Base-by-base conservation (phyloP, 2,113 vertebrate genomes). In the Acanthochromis polyacanthus region DNA sequence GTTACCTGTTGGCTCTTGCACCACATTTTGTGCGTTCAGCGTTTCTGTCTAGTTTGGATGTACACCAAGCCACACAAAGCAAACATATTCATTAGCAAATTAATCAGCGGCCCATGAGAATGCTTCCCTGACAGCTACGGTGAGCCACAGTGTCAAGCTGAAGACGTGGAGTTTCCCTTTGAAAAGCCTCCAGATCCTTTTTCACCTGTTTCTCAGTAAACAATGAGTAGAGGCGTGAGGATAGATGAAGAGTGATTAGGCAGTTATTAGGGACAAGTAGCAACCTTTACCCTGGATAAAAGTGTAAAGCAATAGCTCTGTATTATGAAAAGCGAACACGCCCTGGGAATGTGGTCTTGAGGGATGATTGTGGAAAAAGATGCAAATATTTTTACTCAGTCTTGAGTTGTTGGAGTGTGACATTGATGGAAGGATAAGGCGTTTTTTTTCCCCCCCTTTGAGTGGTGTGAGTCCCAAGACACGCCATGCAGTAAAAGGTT, bases 401-500 rank as follows among this genome's bases (percentile, higher is more conserved):
- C 75, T 79, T 80, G 77, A 92, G 86, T 90, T 84, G 84, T 86
- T 55, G 62, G 73, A 83, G 70, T 75, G 87, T 89, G 89, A 93
- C 92, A 87, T 67, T 91, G 92, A 91, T 89, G 88, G 86, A 83
- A 78, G 91, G 84, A 83, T 85, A 88, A 81, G 86, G 80, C 63
- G 56, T 17, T 71, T 80, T 73, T 70, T 61, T 10, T 4, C 61
- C 30, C 52, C 30, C 52, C 25, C 9, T 75, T 72, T 76, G 60
- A 86, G 82, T 40, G 77, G 63, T 79, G 83, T 0, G 61, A 89
- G 84, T 88, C 83, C 85, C 81, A 30, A 32, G 84, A 86, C 85
- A 78, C 78, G 74, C 64, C 75, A 65, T 77, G 83, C 60, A 86
- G 90, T 93, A 92, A 93, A 93, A 92, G 90, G 82, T 92, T 93